Percentiles rank a stretch among this genome's conserved stretches.
Conservation (phyloP, 2,888 invertebrate species). For the Microctonus brassicae region DNA sequence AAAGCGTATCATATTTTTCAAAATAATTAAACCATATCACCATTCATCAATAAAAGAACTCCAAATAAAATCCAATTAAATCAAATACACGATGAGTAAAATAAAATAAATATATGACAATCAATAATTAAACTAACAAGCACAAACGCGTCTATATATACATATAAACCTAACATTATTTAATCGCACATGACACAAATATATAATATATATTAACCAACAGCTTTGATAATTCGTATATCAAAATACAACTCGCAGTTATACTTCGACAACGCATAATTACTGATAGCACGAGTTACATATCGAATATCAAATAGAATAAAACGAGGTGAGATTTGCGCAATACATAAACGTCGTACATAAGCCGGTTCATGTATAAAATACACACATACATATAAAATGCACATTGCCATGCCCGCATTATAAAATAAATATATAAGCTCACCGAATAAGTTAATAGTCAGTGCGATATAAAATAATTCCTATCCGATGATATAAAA, state of each 20-base stretch:
- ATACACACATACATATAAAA: slow-evolving; percentile 2
- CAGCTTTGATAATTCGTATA: too few species aligned
- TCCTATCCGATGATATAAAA: not conserved
- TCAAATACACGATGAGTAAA: not conserved
- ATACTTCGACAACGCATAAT: not conserved
- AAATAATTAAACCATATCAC: too few species aligned
- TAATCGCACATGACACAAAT: slow-evolving; percentile 23
- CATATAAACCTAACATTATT: slow-evolving; percentile 1
- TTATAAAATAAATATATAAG: too few species aligned
- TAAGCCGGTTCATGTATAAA: not conserved
- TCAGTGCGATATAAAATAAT: not conserved
- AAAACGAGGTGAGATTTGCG: slow-evolving; percentile 12
- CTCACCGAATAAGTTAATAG: not conserved
- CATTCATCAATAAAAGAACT: too few species aligned
- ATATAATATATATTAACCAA: slow-evolving; percentile 21
- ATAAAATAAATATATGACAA: not conserved
- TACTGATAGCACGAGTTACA: slow-evolving; percentile 13
- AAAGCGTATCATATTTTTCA: too few species aligned
- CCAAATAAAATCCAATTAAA: not conserved
- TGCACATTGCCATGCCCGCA: not conserved
- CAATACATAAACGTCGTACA: slow-evolving; percentile 16
- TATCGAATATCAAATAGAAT: slow-evolving; percentile 29
- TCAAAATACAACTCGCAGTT: not conserved
- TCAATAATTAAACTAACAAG: not conserved
- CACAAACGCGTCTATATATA: not conserved